Evolutionary conservation across 2,113 vertebrate species (phyloP).

Genomic region (Dryoscopus gambensis): DNA sequence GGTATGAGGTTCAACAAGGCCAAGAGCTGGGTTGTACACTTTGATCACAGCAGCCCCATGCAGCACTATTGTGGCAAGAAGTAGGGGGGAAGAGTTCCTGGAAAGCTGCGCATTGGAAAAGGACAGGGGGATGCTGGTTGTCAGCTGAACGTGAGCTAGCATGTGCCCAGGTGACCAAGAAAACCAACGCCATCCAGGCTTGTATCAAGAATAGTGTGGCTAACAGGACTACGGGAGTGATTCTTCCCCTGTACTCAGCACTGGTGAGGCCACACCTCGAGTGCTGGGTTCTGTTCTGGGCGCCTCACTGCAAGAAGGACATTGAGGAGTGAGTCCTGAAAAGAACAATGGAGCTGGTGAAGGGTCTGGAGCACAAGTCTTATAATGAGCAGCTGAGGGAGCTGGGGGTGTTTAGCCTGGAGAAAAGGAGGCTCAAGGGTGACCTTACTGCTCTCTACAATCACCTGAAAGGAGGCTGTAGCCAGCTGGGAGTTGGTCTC

Average conservation of each 20-base stretch:
- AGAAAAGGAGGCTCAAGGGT: neutral
- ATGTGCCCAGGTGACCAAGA: too few relatives aligned
- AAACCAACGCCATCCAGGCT: neutral
- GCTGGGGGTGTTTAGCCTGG: neutral
- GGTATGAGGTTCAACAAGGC: neutral
- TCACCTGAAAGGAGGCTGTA: neutral
- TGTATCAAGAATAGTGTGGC: neutral
- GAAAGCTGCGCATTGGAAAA: neutral
- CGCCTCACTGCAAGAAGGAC: neutral
- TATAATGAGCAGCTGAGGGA: neutral
- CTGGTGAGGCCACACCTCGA: neutral
- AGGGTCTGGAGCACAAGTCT: neutral
- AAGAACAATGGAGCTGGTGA: neutral
- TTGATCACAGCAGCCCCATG: neutral
- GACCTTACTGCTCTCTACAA: neutral
- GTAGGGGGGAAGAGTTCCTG: neutral
- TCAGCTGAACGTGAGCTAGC: rapidly evolving
- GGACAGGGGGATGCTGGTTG: neutral
- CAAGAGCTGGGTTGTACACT: neutral
- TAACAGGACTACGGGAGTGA: neutral
- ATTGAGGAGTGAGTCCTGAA: neutral
- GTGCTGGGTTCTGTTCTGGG: neutral
- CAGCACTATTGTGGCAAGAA: neutral
- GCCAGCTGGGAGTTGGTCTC: rapidly evolving
- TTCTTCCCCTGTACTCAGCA: neutral